Evolutionary conservation across 2,113 vertebrate genomes (phyloP), one percentile per base, ranked within the genome.

Genomic region (Paraplagusia blochii): DNA sequence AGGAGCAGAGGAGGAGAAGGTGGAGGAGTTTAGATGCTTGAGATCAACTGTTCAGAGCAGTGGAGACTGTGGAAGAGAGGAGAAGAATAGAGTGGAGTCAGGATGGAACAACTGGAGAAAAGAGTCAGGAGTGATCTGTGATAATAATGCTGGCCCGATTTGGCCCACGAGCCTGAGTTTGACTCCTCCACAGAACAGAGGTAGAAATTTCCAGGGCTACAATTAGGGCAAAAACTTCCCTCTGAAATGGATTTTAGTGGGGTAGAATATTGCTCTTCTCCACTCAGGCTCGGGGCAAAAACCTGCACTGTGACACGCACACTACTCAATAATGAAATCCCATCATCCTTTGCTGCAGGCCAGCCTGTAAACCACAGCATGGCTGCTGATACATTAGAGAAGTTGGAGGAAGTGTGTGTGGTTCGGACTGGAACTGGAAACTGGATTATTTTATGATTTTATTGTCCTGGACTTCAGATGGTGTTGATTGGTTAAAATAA

Each of bases 301-400:
- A 79, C 71, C 77, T 69, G 80, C 58, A 70, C 75, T 67, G 69
- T 77, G 69, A 72, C 70, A 67, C 68, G n/a, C 35, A 50, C 63
- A 56, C 63, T 62, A 76, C 71, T 69, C 71, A 69, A 70, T 81
- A 79, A 81, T 15, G 7, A 60, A 84, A 86, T 76, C 65, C 80
- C 66, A 74, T 81, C 82, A 80, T 80, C 63, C 54, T 69, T 47
- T 12, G 12, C 77, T 67, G 73, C 55, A 48, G 61, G 66, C 58
- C 62, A 22, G 53, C 56, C 74, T 62, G 44, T 38, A 60, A 66
- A 58, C 68, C 29, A 44, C 18, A 74, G 34, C 44, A 52, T 71
- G 44, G 56, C 47, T 15, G 3, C 40, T n/a, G 44, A 65, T 58
- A 35, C 74, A 45, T 73, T 44, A 49, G 58, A 56, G 13, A 43